Evolutionary conservation across 2,888 invertebrate species (phyloP).

Genomic region (Darwinula stevensoni): DNA sequence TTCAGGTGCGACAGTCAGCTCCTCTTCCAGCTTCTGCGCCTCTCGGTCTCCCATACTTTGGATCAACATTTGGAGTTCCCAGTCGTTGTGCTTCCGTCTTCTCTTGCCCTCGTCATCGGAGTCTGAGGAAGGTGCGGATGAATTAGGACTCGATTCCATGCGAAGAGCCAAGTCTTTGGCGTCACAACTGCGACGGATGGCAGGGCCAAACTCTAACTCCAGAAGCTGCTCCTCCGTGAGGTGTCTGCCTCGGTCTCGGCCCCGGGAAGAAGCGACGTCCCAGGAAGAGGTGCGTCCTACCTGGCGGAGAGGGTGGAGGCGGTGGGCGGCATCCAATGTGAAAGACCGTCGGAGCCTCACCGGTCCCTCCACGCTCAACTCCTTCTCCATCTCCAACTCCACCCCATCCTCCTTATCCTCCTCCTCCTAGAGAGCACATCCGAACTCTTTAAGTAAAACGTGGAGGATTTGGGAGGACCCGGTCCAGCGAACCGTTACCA

Average conservation of each 20-base stretch:
- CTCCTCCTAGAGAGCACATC: slow-evolving; percentile 8
- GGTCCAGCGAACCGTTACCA: slow-evolving; percentile 4
- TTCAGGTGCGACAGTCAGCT: too few species aligned
- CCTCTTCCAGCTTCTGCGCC: too few species aligned
- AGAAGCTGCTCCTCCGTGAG: too few species aligned
- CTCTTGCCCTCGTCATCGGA: too few species aligned
- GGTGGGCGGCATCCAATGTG: not conserved
- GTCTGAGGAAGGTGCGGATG: too few species aligned
- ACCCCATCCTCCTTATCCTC: slow-evolving; percentile 5
- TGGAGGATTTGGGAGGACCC: slow-evolving; percentile 5
- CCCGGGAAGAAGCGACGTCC: slow-evolving; percentile 10
- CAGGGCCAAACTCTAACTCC: too few species aligned
- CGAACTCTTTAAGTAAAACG: slow-evolving; percentile 7
- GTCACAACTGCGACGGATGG: too few species aligned
- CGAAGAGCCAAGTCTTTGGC: too few species aligned
- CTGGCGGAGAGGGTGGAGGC: not conserved
- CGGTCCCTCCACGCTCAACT: slow-evolving; percentile 8
- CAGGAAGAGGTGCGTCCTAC: slow-evolving; percentile 3
- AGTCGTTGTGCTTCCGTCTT: too few species aligned
- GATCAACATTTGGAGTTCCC: too few species aligned
- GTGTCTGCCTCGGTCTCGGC: slow-evolving; percentile 5
- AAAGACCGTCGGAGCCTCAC: slow-evolving; percentile 8
- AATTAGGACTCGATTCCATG: too few species aligned
- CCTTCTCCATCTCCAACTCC: slow-evolving; percentile 12
- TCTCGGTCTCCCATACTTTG: too few species aligned